A percentile compares a stretch with the other conserved stretches of the same genome.
These are phyloP conservation scores for Echinometra lucunter DNA, from an alignment of 53 echinoderm and acorn worm genomes.

Conservation along the genomic window DNA sequence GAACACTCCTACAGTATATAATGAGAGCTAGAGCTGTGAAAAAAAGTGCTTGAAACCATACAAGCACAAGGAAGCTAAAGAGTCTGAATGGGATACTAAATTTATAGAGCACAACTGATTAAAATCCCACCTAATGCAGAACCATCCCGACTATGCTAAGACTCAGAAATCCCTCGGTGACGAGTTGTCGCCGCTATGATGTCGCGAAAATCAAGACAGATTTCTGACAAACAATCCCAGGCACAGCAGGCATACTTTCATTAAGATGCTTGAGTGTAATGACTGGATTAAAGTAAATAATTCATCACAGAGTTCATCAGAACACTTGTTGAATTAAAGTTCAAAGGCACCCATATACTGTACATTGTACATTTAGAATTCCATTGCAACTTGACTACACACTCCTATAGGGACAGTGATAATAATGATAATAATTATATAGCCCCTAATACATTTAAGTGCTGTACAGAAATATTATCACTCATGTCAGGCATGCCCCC, in stretches of 20 bases:
- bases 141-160: neutral
- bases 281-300: neutral
- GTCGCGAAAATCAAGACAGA: neutral
- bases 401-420: no score
- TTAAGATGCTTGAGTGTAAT: neutral
- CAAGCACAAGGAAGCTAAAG: neutral
- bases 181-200: conserved; percentile 21
- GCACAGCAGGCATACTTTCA: neutral
- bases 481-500: no score
- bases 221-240: conserved; percentile 39
- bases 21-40: no score
- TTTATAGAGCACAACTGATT: neutral
- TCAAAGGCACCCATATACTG: no score
- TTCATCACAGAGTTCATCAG: neutral
- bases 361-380: no score
- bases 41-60: neutral
- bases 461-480: no score
- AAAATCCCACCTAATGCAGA: conserved; percentile 28
- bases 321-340: neutral
- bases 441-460: no score
- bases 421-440: no score
- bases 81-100: conserved; percentile 18
- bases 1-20: no score
- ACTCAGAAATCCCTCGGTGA: conserved; percentile 41
- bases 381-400: no score